phyloP scores from a whole-genome alignment of 2,888 invertebrate genomes.

The Epirrhoe tristata region DNA sequence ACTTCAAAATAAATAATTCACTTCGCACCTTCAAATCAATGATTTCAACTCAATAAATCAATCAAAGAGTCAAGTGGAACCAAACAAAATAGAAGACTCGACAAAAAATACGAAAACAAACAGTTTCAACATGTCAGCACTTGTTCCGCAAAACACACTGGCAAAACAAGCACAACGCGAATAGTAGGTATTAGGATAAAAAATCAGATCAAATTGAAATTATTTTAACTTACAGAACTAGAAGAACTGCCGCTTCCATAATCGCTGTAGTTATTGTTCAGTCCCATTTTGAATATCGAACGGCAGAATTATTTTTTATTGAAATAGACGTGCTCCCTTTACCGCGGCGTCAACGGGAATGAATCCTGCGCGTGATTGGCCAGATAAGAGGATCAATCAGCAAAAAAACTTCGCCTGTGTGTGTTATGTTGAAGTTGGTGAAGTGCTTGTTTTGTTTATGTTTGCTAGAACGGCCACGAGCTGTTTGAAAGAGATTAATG shows the following conservation, averaged over 20 bases:
- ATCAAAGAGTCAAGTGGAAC: conserved; percentile 1
- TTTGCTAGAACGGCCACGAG: too few species aligned
- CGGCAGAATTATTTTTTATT: neutral
- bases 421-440: neutral
- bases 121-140: conserved; percentile 32
- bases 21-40: neutral
- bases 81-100: conserved; percentile 8
- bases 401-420: neutral
- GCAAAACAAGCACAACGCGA: too few species aligned
- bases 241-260: conserved; percentile 62
- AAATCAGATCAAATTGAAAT: neutral
- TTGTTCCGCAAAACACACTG: conserved; percentile 8
- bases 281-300: conserved; percentile 48
- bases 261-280: conserved; percentile 54
- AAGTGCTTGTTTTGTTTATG: too few species aligned
- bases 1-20: neutral
- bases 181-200: neutral
- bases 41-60: conserved; percentile 5
- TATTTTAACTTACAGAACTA: conserved; percentile 58
- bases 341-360: conserved; percentile 43
- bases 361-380: conserved; percentile 11
- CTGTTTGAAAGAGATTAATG: too few species aligned
- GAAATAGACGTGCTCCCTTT: conserved; percentile 32
- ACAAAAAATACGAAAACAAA: conserved; percentile 20
- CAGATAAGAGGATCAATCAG: neutral